phyloP scores from a whole-genome alignment of 2,888 invertebrate species.

The Tinea trinotella region DNA sequence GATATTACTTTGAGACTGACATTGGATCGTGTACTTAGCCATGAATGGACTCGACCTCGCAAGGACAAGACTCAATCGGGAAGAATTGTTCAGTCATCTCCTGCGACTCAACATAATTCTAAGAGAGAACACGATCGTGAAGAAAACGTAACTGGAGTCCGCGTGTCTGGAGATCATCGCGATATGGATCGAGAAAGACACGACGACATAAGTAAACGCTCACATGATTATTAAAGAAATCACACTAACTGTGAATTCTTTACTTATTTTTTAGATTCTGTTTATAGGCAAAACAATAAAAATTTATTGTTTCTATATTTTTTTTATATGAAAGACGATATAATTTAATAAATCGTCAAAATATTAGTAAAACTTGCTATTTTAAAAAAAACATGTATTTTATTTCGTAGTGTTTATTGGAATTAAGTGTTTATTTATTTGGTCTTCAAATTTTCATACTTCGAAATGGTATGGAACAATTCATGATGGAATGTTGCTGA shows the following conservation, averaged over 20 bases:
- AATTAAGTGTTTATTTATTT: too few relatives aligned
- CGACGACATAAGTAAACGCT: slow-evolving; percentile 60
- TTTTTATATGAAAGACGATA: background rate
- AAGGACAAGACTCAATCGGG: slow-evolving; percentile 75
- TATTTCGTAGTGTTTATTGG: too few relatives aligned
- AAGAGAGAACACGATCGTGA: slow-evolving; percentile 47
- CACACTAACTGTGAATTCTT: slow-evolving; percentile 19
- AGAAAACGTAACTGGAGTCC: slow-evolving; percentile 54
- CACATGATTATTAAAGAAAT: slow-evolving; percentile 37
- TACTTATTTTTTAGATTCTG: slow-evolving; percentile 23
- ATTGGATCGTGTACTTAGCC: slow-evolving; percentile 80
- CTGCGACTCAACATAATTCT: slow-evolving; percentile 42
- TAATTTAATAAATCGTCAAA: background rate
- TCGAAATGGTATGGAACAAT: too few relatives aligned
- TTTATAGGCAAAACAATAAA: background rate
- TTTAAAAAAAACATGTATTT: too few relatives aligned
- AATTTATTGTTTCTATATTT: background rate
- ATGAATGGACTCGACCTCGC: slow-evolving; percentile 80
- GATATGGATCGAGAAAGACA: slow-evolving; percentile 58
- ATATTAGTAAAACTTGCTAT: background rate
- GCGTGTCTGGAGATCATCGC: slow-evolving; percentile 62
- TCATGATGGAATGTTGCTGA: slow-evolving; percentile 45
- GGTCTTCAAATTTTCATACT: too few relatives aligned
- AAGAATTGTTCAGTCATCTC: slow-evolving; percentile 74
- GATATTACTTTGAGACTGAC: slow-evolving; percentile 84